Evolutionary conservation across 2,113 vertebrate species (phyloP).

Genomic region (Rhinopomastus cyanomelas): DNA sequence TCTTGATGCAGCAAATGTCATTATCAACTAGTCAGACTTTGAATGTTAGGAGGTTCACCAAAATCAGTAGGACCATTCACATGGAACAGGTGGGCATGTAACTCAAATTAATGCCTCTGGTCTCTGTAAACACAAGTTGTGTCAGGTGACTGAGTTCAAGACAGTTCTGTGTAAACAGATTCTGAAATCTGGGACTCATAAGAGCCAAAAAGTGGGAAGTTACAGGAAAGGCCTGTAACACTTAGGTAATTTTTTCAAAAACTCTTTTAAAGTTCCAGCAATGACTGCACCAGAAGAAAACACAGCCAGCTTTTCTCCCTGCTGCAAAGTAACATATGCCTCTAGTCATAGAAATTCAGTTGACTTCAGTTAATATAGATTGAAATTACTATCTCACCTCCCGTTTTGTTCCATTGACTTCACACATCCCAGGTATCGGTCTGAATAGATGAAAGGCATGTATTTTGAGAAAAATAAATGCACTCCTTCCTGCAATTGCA

Average conservation of each 20-base stretch:
- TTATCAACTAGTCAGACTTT: not conserved
- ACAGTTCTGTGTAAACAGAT: not conserved
- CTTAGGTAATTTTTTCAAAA: not conserved
- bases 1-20: not conserved
- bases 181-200: not conserved
- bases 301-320: not conserved
- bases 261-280: not conserved
- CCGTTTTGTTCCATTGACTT: not conserved
- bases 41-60: not conserved
- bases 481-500: not conserved
- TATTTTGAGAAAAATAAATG: not conserved
- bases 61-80: not conserved
- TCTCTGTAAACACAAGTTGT: not conserved
- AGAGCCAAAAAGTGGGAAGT: not conserved
- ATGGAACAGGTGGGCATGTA: accelerated
- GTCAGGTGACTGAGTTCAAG: not conserved
- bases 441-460: not conserved
- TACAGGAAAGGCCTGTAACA: not conserved
- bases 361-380: not conserved
- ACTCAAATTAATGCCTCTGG: not conserved
- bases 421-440: not conserved
- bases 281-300: not conserved
- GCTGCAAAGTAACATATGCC: not conserved
- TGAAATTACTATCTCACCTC: not conserved
- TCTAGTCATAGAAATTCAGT: not conserved